Evolutionary conservation across 37 sponge, comb jelly and placozoan species (phyloP), one percentile per base, ranked within the genome.

Genomic region (Axinella damicornis): DNA sequence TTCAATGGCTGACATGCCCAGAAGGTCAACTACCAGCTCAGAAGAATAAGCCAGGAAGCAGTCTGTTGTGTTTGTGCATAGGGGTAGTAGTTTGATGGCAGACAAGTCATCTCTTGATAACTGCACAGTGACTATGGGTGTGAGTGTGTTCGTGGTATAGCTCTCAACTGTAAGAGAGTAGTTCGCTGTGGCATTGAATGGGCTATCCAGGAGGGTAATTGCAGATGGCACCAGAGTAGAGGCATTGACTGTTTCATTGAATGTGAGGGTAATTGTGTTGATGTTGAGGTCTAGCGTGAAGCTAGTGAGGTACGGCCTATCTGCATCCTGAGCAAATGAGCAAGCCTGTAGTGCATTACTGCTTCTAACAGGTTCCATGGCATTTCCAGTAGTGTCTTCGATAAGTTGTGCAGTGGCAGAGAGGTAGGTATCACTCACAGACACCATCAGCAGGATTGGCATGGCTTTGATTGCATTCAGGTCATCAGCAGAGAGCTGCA

Each of bases 161-260:
- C 61, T 83, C 63, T 41, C 55, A 13, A 61, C 25, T 19, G 61
- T 27, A 1, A 89, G 90, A 18, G 82, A 86, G 59, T 89, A 93
- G 78, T 59, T 86, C 20, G 73, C 57, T 54, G 87, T 74, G 30
- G 69, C 35, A 36, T 87, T 91, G 31, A 57, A 58, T 31, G 53
- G 40, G 66, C 30, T 60, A 65, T 88, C 68, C 9, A 72, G 63
- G 5, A 97, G 70, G 11, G 90, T 89, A 37, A 97, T 78, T n/a
- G 32, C 65, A 38, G 86, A 40, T 24, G 80, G 75, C 31, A 84
- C 65, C 28, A 93, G 57, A 6, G 91, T 85, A 17, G 65, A 36
- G 20, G 78, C 74, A 72, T 97, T 86, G 52, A 97, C 92, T 1
- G 95, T 97, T 82, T 97, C 97, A 62, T 89, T 89, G 71, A 97